phyloP scores from a whole-genome alignment of 2,113 vertebrate genomes.

The Litocranius walleri region DNA sequence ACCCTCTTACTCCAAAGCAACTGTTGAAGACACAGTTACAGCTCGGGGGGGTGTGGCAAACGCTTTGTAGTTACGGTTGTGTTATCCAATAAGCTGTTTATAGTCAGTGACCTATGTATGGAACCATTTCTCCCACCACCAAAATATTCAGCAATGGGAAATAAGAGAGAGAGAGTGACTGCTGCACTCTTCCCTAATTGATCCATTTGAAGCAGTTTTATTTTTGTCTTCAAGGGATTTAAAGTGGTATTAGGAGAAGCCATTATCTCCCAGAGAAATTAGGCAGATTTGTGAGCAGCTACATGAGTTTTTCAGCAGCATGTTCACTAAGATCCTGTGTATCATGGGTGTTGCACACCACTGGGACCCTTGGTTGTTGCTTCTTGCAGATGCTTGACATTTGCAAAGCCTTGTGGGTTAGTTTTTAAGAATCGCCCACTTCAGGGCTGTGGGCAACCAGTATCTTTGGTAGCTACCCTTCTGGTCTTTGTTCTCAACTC shows the following conservation, averaged over 20 bases:
- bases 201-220: neutral
- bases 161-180: neutral
- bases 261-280: neutral
- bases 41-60: neutral
- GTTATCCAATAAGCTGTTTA: neutral
- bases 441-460: neutral
- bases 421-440: neutral
- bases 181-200: neutral
- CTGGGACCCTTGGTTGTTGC: neutral
- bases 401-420: neutral
- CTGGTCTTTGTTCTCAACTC: neutral
- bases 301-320: neutral
- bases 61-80: neutral
- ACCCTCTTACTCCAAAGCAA: neutral
- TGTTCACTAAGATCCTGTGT: neutral
- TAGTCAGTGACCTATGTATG: neutral
- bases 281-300: neutral
- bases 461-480: neutral
- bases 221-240: neutral
- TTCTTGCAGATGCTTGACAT: neutral
- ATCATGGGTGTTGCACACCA: neutral
- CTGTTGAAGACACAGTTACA: neutral
- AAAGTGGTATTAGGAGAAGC: neutral
- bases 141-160: neutral
- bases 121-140: neutral